phyloP scores from a whole-genome alignment of 92 coral and sea anemone species.

The Porites rus region DNA sequence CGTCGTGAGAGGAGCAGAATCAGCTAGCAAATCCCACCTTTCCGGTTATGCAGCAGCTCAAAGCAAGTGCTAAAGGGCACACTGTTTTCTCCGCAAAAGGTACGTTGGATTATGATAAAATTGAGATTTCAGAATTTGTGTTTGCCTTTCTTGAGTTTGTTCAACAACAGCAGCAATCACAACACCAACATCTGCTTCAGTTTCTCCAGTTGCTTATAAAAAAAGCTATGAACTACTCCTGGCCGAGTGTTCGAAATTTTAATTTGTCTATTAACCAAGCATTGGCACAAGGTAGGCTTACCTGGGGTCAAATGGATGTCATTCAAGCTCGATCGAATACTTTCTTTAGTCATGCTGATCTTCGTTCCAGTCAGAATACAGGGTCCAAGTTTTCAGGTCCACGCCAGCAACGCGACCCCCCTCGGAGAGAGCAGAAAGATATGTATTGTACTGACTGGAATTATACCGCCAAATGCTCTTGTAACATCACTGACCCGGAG shows the following conservation, averaged over 20 bases:
- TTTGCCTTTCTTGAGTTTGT: slow-evolving; percentile 38
- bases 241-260: slow-evolving; percentile 51
- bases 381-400: neutral
- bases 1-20: neutral
- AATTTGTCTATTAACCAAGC: slow-evolving; percentile 44
- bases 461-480: slow-evolving; percentile 47
- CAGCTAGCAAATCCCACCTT: slow-evolving; percentile 19
- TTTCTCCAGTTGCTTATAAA: slow-evolving; percentile 37
- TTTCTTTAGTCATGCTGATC: slow-evolving; percentile 21
- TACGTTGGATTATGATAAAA: slow-evolving; percentile 59
- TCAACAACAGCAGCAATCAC: slow-evolving; percentile 31
- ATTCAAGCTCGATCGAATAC: neutral
- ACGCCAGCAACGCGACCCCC: neutral
- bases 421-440: neutral
- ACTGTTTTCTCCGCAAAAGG: slow-evolving; percentile 58
- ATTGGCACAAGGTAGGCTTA: slow-evolving; percentile 21
- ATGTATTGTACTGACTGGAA: slow-evolving; percentile 53
- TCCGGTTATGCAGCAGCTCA: slow-evolving; percentile 22
- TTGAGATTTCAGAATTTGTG: slow-evolving; percentile 56
- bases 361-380: slow-evolving; percentile 5
- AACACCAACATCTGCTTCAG: neutral
- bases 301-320: slow-evolving; percentile 12
- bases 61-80: slow-evolving; percentile 11
- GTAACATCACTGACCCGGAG: slow-evolving; percentile 22
- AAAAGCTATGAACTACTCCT: slow-evolving; percentile 44